A percentile compares a stretch with the other conserved stretches of the same genome.
These are phyloP conservation scores for Melanotaenia trifasciata DNA, from an alignment of 2,797 vertebrate genomes.

Conservation along the genomic window DNA sequence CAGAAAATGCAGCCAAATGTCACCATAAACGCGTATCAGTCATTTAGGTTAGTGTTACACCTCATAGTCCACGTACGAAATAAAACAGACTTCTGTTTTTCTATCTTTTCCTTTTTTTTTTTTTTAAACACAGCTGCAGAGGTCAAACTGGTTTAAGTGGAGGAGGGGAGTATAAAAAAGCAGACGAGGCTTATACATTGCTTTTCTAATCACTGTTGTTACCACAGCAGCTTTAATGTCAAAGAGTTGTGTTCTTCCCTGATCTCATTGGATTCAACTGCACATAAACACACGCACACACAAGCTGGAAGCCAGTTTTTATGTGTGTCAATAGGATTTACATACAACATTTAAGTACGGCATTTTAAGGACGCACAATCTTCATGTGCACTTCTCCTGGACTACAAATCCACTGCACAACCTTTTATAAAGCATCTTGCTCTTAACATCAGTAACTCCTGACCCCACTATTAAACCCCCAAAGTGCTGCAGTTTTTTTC, in stretches of 20 bases:
- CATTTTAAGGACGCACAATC: conserved; percentile 53
- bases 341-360: conserved; percentile 56
- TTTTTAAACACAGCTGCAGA: conserved; percentile 48
- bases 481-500: conserved; percentile 32
- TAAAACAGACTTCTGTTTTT: conserved; percentile 19
- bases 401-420: conserved; percentile 64
- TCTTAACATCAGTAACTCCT: conserved; percentile 49
- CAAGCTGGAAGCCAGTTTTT: conserved; percentile 50
- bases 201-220: conserved; percentile 40
- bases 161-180: conserved; percentile 33
- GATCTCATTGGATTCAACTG: conserved; percentile 70
- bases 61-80: conserved; percentile 44
- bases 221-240: conserved; percentile 67
- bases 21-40: conserved; percentile 28
- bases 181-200: conserved; percentile 60
- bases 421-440: conserved; percentile 62
- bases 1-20: conserved; percentile 61
- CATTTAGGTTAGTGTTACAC: conserved; percentile 52
- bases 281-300: conserved; percentile 42
- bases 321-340: conserved; percentile 53
- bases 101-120: background rate
- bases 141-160: conserved; percentile 48
- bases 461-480: conserved; percentile 31
- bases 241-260: conserved; percentile 73
- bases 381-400: conserved; percentile 49